Evolutionary conservation across 2,888 invertebrate genomes (phyloP).

Genomic region (Ariolimax columbianus): DNA sequence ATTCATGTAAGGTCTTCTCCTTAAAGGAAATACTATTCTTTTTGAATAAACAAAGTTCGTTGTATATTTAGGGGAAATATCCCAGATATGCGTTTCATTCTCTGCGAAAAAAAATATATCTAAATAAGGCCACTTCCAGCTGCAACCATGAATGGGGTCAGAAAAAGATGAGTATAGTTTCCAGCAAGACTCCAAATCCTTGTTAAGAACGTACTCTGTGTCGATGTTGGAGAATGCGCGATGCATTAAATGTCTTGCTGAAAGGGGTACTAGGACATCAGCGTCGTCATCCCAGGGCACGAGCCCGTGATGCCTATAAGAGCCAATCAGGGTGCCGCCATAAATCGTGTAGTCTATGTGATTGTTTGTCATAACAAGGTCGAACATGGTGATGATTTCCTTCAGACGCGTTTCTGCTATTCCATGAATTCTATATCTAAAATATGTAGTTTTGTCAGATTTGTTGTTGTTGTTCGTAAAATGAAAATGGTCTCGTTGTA

Average conservation of each 20-base stretch:
- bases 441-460: neutral
- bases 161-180: slow-evolving; percentile 14
- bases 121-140: slow-evolving; percentile 60
- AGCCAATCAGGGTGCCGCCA: slow-evolving; percentile 46
- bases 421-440: neutral
- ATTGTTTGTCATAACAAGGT: slow-evolving; percentile 14
- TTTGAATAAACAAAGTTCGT: slow-evolving; percentile 47
- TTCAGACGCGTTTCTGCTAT: neutral
- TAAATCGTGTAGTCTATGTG: slow-evolving; percentile 28
- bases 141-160: neutral
- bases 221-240: neutral
- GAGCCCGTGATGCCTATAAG: slow-evolving; percentile 42
- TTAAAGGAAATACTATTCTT: slow-evolving; percentile 54
- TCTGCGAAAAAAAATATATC: slow-evolving; percentile 59
- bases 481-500: neutral
- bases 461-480: neutral
- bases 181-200: neutral
- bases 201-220: neutral
- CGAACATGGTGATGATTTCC: neutral
- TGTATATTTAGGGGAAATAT: slow-evolving; percentile 45
- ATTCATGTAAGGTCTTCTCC: slow-evolving; percentile 53
- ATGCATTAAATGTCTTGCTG: neutral
- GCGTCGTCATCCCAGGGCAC: slow-evolving; percentile 50
- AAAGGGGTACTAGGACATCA: slow-evolving; percentile 32
- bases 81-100: slow-evolving; percentile 59